phyloP scores from a whole-genome alignment of 2,113 vertebrate species.

The Oreochromis tanganicae region DNA sequence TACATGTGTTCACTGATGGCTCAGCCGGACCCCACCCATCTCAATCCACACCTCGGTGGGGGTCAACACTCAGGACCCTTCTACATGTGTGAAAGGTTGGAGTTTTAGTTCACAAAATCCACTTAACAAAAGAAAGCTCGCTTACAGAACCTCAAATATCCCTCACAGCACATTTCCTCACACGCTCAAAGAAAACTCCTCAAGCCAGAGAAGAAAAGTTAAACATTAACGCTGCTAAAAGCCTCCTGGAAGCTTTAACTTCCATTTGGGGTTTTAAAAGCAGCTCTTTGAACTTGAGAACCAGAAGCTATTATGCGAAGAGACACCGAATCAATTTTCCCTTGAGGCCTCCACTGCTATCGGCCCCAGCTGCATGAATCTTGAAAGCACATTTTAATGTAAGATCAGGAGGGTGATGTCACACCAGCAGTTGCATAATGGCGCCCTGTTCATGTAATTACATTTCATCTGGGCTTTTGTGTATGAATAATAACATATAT shows the following conservation, averaged over 20 bases:
- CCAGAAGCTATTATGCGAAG: neutral
- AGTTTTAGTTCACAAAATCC: neutral
- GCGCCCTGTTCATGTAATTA: neutral
- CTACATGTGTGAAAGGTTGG: neutral
- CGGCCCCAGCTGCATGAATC: neutral
- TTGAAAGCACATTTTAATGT: slow-evolving; percentile 20
- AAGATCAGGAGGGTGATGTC: slow-evolving; percentile 23
- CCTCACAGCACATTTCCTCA: neutral
- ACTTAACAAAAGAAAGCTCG: neutral
- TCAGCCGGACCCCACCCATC: slow-evolving; percentile 41
- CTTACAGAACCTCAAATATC: neutral
- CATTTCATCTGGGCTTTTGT: neutral
- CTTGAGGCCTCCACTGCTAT: neutral
- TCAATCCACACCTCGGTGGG: neutral
- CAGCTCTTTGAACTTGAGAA: neutral
- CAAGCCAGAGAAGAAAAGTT: neutral
- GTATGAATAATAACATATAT: neutral
- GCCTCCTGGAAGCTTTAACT: neutral
- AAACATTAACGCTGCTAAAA: slow-evolving; percentile 36
- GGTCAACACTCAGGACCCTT: neutral
- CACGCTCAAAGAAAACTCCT: neutral
- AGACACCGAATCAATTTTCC: neutral
- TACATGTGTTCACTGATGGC: neutral
- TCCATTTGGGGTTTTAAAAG: slow-evolving; percentile 14
- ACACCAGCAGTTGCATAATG: slow-evolving; percentile 19